Evolutionary conservation across 1,140 invertebrate species (phyloP).

Genomic region (Daktulosphaira vitifoliae): DNA sequence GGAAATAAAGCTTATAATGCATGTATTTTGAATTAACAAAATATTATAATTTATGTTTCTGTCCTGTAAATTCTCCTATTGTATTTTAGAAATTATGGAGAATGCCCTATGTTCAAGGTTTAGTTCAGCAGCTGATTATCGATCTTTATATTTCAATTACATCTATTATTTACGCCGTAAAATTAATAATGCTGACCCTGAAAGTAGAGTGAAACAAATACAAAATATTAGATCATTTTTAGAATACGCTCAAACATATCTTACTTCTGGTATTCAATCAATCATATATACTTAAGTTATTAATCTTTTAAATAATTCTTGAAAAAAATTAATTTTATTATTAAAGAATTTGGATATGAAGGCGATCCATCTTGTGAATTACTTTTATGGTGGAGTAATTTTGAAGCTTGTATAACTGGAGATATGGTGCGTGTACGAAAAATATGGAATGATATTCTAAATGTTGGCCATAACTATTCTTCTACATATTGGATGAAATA

Average conservation of each 20-base stretch:
- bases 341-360: constrained; percentile 48
- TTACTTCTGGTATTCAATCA: constrained; percentile 46
- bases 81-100: constrained; percentile 51
- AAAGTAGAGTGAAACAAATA: constrained; percentile 34
- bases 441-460: constrained; percentile 65
- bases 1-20: too few relatives aligned
- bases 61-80: too few relatives aligned
- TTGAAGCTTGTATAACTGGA: constrained; percentile 55
- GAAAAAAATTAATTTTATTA: constrained; percentile 30
- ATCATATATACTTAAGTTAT: neutral
- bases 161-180: constrained; percentile 58
- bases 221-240: constrained; percentile 52
- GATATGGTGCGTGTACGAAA: constrained; percentile 59
- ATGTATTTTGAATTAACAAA: too few relatives aligned
- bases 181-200: constrained; percentile 47
- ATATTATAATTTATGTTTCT: too few relatives aligned
- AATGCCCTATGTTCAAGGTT: constrained; percentile 56
- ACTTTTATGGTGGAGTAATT: constrained; percentile 60
- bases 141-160: constrained; percentile 61
- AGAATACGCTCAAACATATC: constrained; percentile 51
- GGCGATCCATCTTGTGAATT: constrained; percentile 60
- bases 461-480: constrained; percentile 46
- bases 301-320: too few relatives aligned
- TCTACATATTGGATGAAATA: constrained; percentile 62
- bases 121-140: constrained; percentile 53